These are phyloP conservation scores for Plagodis dolabraria DNA, from an alignment of 2,888 invertebrate genomes.

Conservation along the genomic window DNA sequence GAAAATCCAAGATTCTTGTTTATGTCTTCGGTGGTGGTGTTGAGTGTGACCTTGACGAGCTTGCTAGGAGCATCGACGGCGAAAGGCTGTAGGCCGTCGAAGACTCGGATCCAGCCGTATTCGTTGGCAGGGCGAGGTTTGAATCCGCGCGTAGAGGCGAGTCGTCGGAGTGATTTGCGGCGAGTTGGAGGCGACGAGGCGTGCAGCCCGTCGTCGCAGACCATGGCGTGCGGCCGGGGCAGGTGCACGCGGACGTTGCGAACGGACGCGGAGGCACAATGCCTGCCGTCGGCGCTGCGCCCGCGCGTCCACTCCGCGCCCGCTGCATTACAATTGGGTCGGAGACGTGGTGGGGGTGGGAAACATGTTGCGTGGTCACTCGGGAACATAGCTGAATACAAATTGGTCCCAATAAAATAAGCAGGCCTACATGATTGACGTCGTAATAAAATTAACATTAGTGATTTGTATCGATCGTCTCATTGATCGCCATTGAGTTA, in stretches of 20 bases:
- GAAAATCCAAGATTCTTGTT: constrained; percentile 78
- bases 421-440: constrained; percentile 31
- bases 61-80: constrained; percentile 80
- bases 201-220: constrained; percentile 78
- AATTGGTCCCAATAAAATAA: constrained; percentile 55
- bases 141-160: constrained; percentile 81
- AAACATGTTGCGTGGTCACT: constrained; percentile 77
- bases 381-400: constrained; percentile 74
- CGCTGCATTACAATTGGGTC: constrained; percentile 80
- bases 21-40: constrained; percentile 83
- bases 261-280: constrained; percentile 65
- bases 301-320: constrained; percentile 56
- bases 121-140: constrained; percentile 61
- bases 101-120: constrained; percentile 87
- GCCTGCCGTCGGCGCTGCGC: constrained; percentile 38
- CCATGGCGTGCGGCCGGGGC: constrained; percentile 73
- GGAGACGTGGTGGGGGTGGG: constrained; percentile 80
- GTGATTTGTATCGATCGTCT: constrained; percentile 19
- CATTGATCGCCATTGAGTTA: constrained; percentile 16
- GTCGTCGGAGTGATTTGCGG: constrained; percentile 77
- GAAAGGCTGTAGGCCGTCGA: constrained; percentile 83
- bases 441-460: constrained; percentile 10
- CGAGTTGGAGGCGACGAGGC: constrained; percentile 76
- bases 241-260: constrained; percentile 68
- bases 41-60: constrained; percentile 84